Base-by-base conservation (phyloP, 2,888 invertebrate genomes). In the Ormyrus thymus region DNA sequence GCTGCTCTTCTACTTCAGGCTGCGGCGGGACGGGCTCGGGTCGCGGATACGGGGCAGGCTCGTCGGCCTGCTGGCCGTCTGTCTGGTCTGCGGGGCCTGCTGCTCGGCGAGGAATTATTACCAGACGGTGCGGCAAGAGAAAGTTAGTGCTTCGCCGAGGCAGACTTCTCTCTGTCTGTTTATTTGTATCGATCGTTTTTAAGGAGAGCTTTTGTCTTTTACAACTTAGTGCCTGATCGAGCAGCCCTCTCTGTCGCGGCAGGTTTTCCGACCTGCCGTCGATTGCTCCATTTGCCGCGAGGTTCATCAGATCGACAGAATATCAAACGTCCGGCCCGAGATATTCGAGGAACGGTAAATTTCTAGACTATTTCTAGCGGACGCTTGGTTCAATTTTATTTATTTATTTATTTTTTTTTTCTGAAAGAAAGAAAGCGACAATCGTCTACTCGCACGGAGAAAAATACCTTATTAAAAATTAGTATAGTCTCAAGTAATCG, bases 251-350 rank as follows among this genome's bases (percentile, higher is more conserved):
- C 74, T 87, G 59, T 84, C 86, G 70, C 87, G 87, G 78, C 87
- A 87, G 78, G 79, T 88, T 62, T 94, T 97, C 87, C 94, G 97
- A 1, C 95, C 96, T 0, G 95, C 96, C 0, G 95, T 95, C 86
- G 93, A 94, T 85, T 98, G 98, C 88, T 92, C 93, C 43, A 94
- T 97, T 90, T 98, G 98, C 87, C 86, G 88, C 6, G 92, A 92
- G 74, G 91, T 97, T 10, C 89, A 90, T 6, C 88, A 92, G 81
- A 93, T 96, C 48, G 92, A 93, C 56, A 93, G 94, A 79, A 91
- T 97, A 0, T 88, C 92, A 7, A 93, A 94, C 84, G 92, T 96
- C 15, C 92, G 94, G 0, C 92, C 94, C 0, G 90, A 90, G 6
- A 91, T 93, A 77, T 98, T 98, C 87, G 95, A 96, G 85, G 88